Percentiles rank a stretch among this genome's conserved stretches.
Evolutionary conservation across 2,888 invertebrate species (phyloP).

Genomic region (Vandiemenella viatica): DNA sequence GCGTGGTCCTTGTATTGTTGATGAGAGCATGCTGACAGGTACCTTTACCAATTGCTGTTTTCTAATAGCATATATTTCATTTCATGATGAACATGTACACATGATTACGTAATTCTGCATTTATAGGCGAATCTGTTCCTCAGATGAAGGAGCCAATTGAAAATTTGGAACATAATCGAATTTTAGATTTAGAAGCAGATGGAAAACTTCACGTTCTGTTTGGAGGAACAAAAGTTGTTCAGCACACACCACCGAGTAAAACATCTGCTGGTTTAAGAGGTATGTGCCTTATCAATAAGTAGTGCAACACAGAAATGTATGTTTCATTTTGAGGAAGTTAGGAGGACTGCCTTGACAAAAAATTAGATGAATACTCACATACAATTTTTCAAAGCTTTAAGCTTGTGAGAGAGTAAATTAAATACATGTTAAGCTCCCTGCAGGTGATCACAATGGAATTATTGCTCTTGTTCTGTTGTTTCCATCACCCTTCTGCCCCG

Average conservation of each 20-base stretch:
- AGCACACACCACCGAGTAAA: conserved; percentile 88
- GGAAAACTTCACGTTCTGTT: conserved; percentile 86
- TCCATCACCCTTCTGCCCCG: no score
- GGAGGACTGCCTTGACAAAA: no score
- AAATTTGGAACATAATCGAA: conserved; percentile 40
- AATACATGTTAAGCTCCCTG: no score
- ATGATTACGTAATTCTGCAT: neutral
- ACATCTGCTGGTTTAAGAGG: conserved; percentile 54
- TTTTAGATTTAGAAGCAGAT: conserved; percentile 70
- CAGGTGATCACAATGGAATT: no score
- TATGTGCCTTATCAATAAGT: conserved; percentile 23
- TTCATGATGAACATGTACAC: neutral
- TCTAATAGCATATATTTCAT: neutral
- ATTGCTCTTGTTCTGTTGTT: no score
- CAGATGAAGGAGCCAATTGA: conserved; percentile 98
- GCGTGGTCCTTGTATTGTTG: conserved; percentile 92
- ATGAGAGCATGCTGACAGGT: conserved; percentile 97
- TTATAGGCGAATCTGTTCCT: conserved; percentile 77
- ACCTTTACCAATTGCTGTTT: conserved; percentile 8
- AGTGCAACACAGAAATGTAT: no score
- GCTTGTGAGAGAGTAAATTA: no score
- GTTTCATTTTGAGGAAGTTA: neutral
- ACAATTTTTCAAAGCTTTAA: no score
- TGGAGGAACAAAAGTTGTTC: conserved; percentile 96
- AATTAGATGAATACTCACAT: no score